phyloP scores from a whole-genome alignment of 2,113 vertebrate species.

The Syngnathus scovelli region DNA sequence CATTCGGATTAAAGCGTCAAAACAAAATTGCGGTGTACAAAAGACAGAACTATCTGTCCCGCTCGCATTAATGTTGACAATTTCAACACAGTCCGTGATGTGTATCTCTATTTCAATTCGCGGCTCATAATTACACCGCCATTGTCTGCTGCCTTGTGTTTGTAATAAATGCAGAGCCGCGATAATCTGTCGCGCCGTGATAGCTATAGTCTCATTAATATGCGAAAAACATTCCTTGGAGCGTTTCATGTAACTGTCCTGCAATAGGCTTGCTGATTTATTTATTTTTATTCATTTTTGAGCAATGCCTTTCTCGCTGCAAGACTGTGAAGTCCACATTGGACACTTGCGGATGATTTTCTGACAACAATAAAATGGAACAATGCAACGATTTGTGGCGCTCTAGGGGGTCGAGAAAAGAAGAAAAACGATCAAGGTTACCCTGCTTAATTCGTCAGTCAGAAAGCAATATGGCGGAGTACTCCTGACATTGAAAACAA shows the following conservation, averaged over 20 bases:
- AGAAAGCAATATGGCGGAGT: not conserved
- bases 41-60: not conserved
- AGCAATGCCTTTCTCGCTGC: not conserved
- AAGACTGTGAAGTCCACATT: not conserved
- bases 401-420: not conserved
- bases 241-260: not conserved
- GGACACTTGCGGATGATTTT: not conserved
- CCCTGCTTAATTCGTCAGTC: not conserved
- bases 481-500: too few species aligned
- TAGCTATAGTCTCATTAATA: slow-evolving; percentile 3
- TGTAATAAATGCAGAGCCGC: slow-evolving; percentile 8
- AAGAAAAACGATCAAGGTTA: not conserved
- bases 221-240: too few species aligned
- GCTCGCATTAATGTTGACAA: not conserved
- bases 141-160: slow-evolving; percentile 6
- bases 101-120: slow-evolving; percentile 10
- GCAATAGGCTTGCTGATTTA: not conserved
- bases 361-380: not conserved
- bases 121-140: slow-evolving; percentile 5
- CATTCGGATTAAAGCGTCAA: not conserved
- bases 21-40: not conserved
- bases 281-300: not conserved
- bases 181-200: slow-evolving; percentile 7
- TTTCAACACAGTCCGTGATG: slow-evolving; percentile 2
- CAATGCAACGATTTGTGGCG: not conserved